Conservation (phyloP, 2,113 vertebrate species). For the Solea senegalensis region DNA sequence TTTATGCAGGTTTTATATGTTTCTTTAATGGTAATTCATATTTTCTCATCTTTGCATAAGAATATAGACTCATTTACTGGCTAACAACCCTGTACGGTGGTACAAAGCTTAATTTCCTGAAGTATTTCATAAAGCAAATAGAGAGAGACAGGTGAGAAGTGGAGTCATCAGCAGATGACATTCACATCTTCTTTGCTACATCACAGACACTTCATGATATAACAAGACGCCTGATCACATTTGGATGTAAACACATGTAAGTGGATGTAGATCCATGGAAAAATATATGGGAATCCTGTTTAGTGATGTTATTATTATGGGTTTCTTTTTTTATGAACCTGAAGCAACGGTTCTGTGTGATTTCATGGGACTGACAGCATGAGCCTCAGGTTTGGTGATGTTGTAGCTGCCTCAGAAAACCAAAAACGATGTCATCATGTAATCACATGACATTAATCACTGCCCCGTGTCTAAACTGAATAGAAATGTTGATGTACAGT, state of each 20-base stretch:
- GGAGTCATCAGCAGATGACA: background rate
- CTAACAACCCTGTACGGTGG: too few relatives aligned
- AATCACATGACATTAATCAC: background rate
- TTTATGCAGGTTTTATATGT: too few relatives aligned
- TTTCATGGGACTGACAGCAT: background rate
- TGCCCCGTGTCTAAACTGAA: constrained; percentile 5
- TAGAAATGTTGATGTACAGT: background rate
- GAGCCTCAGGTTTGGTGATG: constrained; percentile 1
- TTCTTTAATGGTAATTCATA: too few relatives aligned
- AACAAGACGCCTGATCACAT: constrained; percentile 33
- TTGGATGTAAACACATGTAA: constrained; percentile 19
- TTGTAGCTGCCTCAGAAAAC: background rate
- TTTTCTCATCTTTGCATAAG: too few relatives aligned
- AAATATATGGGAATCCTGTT: too few relatives aligned
- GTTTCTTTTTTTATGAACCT: too few relatives aligned
- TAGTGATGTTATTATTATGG: too few relatives aligned
- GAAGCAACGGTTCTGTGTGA: too few relatives aligned
- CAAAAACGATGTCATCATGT: background rate
- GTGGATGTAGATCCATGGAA: background rate
- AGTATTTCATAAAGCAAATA: too few relatives aligned
- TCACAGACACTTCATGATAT: constrained; percentile 25
- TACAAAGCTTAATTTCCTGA: too few relatives aligned
- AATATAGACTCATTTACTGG: too few relatives aligned
- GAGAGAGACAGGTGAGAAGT: background rate
- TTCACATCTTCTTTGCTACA: constrained; percentile 23